Conservation (phyloP, 2,888 invertebrate species). For the Nomada lathburiana region DNA sequence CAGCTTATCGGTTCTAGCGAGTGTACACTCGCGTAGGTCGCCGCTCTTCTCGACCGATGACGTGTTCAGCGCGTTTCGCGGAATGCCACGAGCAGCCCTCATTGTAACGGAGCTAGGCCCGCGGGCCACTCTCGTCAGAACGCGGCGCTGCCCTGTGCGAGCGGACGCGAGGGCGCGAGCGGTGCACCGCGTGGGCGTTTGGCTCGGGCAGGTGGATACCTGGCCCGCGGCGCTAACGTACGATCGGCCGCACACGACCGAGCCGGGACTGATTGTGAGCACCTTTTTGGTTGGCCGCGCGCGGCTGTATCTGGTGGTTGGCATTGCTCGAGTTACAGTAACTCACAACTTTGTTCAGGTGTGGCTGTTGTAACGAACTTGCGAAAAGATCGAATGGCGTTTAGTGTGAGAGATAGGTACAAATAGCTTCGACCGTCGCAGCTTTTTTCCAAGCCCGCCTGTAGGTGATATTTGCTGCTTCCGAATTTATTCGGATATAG, state of each 20-base stretch:
- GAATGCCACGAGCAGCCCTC: slow-evolving; percentile 79
- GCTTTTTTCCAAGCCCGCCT: too few species aligned
- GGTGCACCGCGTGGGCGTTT: slow-evolving; percentile 55
- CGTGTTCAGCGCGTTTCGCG: slow-evolving; percentile 77
- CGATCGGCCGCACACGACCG: slow-evolving; percentile 48
- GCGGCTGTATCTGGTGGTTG: background rate
- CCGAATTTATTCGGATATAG: too few species aligned
- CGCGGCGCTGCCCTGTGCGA: slow-evolving; percentile 46
- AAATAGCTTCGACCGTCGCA: too few species aligned
- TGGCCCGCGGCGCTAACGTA: slow-evolving; percentile 78
- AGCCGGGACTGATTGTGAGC: slow-evolving; percentile 1
- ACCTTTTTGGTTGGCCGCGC: background rate
- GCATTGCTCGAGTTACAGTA: too few species aligned
- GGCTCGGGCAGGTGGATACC: slow-evolving; percentile 81
- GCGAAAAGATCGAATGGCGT: too few species aligned
- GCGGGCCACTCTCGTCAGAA: slow-evolving; percentile 74
- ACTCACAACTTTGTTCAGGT: too few species aligned
- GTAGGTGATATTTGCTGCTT: too few species aligned
- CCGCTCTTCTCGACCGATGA: slow-evolving; percentile 71
- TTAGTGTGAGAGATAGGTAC: too few species aligned
- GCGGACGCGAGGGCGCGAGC: slow-evolving; percentile 28
- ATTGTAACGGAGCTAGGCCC: slow-evolving; percentile 78
- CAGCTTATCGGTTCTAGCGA: background rate
- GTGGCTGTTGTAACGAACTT: too few species aligned
- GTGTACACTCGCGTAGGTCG: slow-evolving; percentile 34